Evolutionary conservation across 2,797 vertebrate genomes (phyloP).

Genomic region (Silurus lanzhouensis): DNA sequence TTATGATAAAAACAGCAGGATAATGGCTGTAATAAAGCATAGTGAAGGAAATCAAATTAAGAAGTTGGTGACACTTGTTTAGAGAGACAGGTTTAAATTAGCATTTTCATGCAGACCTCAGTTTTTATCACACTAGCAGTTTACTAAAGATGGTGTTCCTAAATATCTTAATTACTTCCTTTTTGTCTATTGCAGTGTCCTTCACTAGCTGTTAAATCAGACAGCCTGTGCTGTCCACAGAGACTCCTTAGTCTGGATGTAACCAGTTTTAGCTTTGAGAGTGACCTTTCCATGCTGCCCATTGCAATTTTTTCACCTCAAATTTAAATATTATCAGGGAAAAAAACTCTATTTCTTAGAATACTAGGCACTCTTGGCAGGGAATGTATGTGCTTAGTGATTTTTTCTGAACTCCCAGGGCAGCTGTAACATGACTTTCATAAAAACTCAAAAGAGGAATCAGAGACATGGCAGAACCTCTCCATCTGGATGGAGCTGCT

Average conservation of each 20-base stretch:
- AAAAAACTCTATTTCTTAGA: not conserved
- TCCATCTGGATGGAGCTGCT: conserved; percentile 29
- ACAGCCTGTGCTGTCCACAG: conserved; percentile 11
- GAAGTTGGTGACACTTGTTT: not conserved
- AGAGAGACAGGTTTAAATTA: not conserved
- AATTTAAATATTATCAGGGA: not conserved
- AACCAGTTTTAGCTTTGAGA: conserved; percentile 17
- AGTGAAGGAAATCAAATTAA: not conserved
- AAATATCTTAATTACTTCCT: conserved; percentile 17
- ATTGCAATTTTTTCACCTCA: not conserved
- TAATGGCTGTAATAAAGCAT: conserved; percentile 16
- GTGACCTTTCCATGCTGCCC: conserved; percentile 23
- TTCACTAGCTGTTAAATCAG: conserved; percentile 16
- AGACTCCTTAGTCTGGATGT: conserved; percentile 16
- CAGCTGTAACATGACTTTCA: conserved; percentile 20
- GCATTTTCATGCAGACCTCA: not conserved
- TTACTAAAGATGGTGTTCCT: not conserved
- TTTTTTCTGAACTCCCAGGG: conserved; percentile 10
- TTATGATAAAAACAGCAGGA: conserved; percentile 1
- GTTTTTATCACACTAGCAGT: not conserved
- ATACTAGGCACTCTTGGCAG: conserved; percentile 3
- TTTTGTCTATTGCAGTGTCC: conserved; percentile 13
- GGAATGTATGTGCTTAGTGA: conserved; percentile 12
- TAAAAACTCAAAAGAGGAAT: conserved; percentile 21
- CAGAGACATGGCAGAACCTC: conserved; percentile 30